These are phyloP conservation scores for Campopleginae sp. DNA, from an alignment of 2,888 invertebrate species.

Conservation along the genomic window DNA sequence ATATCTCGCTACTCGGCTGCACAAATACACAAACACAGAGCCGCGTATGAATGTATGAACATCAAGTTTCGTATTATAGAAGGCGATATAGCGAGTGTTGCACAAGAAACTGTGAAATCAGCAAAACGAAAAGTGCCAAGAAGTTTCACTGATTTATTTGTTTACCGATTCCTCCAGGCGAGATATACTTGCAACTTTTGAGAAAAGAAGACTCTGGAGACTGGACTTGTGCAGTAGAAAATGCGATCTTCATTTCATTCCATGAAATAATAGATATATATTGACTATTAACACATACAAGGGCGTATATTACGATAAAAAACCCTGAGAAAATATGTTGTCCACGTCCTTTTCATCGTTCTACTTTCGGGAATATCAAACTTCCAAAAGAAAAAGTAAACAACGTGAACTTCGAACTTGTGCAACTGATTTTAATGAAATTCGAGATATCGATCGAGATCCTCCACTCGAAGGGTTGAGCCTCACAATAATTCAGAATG, in stretches of 20 bases:
- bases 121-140: conserved; percentile 68
- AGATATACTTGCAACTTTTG: conserved; percentile 38
- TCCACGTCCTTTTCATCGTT: background rate
- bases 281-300: background rate
- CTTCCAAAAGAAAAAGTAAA: background rate
- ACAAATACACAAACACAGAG: background rate
- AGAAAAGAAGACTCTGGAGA: conserved; percentile 28
- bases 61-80: conserved; percentile 18
- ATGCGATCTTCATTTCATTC: conserved; percentile 40
- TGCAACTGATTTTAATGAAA: background rate
- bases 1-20: conserved; percentile 40
- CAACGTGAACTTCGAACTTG: background rate
- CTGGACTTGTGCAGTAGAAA: conserved; percentile 39
- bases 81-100: conserved; percentile 25
- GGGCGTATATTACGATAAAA: conserved; percentile 1
- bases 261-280: background rate
- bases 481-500: too few relatives aligned
- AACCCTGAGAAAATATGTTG: background rate
- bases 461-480: too few relatives aligned
- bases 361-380: background rate
- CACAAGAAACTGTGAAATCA: conserved; percentile 74
- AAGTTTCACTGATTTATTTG: conserved; percentile 77
- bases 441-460: too few relatives aligned
- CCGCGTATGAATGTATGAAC: background rate
- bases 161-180: conserved; percentile 72